Percentiles rank a stretch among this genome's conserved stretches.
phyloP scores from a whole-genome alignment of 2,113 vertebrate genomes.

The Oenanthe oenanthe region DNA sequence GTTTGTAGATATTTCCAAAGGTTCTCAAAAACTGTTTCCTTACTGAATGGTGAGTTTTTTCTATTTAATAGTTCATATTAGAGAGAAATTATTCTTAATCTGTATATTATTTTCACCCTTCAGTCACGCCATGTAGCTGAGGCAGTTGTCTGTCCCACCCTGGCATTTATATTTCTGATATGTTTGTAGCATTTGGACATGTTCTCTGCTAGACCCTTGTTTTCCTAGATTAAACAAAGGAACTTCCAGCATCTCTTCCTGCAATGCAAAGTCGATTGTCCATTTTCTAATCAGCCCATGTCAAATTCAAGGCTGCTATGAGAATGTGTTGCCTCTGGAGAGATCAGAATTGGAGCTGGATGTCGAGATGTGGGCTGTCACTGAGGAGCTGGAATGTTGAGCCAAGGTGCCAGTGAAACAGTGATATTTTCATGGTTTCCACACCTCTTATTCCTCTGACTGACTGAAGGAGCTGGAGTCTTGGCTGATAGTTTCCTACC shows the following conservation, averaged over 20 bases:
- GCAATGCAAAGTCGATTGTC: background rate
- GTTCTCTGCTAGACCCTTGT: background rate
- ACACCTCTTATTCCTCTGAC: background rate
- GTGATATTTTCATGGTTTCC: background rate
- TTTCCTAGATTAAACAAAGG: background rate
- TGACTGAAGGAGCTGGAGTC: background rate
- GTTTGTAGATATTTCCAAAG: background rate
- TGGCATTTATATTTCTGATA: background rate
- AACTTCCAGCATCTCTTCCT: background rate
- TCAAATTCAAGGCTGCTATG: background rate
- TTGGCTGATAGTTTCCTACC: background rate
- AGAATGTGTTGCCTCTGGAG: background rate
- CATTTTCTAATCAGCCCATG: background rate
- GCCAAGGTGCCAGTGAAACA: background rate
- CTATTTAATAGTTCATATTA: background rate
- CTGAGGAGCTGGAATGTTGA: background rate
- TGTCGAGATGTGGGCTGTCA: background rate
- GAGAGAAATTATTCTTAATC: background rate
- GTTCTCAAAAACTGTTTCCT: background rate
- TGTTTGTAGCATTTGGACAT: background rate
- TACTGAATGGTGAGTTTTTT: background rate
- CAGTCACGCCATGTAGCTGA: background rate
- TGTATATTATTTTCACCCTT: background rate
- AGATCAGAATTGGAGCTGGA: background rate
- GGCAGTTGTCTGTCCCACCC: background rate